Percentiles rank a stretch among this genome's conserved stretches.
These are phyloP conservation scores for Cheiracanthium punctorium DNA, from an alignment of 2,888 invertebrate genomes.

Conservation along the genomic window DNA sequence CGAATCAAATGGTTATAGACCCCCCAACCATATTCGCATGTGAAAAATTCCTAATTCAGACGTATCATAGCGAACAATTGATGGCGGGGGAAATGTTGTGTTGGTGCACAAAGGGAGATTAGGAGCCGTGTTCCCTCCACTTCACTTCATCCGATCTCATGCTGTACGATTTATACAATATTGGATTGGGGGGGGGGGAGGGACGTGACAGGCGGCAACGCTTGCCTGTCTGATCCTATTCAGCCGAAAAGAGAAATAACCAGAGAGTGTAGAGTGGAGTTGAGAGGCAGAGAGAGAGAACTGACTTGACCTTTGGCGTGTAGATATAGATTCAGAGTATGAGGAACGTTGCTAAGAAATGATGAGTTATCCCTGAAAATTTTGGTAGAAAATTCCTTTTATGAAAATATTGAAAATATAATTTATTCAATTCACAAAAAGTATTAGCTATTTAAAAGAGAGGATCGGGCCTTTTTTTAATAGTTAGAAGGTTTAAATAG, in stretches of 20 bases:
- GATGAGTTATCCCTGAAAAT: too few relatives aligned
- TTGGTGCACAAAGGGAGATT: slow-evolving; percentile 29
- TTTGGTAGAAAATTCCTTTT: too few relatives aligned
- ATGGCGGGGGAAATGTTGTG: slow-evolving; percentile 44
- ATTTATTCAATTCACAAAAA: too few relatives aligned
- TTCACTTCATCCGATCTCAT: neutral
- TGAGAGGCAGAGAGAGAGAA: too few relatives aligned
- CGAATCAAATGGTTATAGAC: slow-evolving; percentile 24
- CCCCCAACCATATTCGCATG: slow-evolving; percentile 20
- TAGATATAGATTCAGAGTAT: neutral
- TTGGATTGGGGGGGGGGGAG: slow-evolving; percentile 34
- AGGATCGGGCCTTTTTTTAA: too few relatives aligned
- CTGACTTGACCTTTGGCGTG: slow-evolving; percentile 49
- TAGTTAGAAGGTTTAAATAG: too few relatives aligned
- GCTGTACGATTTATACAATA: slow-evolving; percentile 7
- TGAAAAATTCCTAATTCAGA: slow-evolving; percentile 43
- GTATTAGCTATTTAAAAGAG: too few relatives aligned
- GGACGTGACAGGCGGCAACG: slow-evolving; percentile 45
- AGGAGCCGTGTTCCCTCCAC: neutral
- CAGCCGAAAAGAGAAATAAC: slow-evolving; percentile 31
- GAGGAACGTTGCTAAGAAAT: too few relatives aligned
- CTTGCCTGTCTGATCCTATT: slow-evolving; percentile 22
- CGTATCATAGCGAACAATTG: slow-evolving; percentile 40
- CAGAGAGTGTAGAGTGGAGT: slow-evolving; percentile 22
- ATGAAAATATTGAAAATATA: too few relatives aligned